Conservation (phyloP, 2,888 invertebrate species). For the Phoronis australis region DNA sequence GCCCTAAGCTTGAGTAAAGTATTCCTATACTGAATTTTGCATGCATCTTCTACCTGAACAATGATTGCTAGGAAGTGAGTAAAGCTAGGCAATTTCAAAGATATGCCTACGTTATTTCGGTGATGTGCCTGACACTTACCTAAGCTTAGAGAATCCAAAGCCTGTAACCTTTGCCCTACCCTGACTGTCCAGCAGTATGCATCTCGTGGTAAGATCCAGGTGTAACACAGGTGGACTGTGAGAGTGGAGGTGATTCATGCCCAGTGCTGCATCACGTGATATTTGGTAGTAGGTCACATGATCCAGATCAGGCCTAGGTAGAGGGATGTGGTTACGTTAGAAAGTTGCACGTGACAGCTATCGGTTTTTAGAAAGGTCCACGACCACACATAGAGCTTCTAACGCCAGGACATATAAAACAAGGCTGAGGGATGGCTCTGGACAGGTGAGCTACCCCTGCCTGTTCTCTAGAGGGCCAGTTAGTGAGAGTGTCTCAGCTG, state of each 20-base stretch:
- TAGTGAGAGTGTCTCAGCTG: no score
- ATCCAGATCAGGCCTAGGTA: constrained; percentile 29
- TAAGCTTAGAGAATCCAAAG: constrained; percentile 49
- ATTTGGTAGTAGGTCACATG: constrained; percentile 41
- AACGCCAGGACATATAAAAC: background rate
- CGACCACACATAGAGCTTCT: background rate
- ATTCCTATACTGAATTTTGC: background rate
- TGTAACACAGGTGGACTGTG: constrained; percentile 41
- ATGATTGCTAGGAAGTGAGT: no score
- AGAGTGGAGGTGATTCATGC: constrained; percentile 44
- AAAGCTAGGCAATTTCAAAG: no score
- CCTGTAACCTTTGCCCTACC: constrained; percentile 44
- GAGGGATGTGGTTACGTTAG: no score
- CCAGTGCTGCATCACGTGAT: constrained; percentile 36
- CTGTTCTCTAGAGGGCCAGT: no score
- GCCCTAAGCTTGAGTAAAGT: no score
- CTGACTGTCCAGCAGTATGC: constrained; percentile 35
- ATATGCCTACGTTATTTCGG: no score
- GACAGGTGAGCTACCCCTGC: no score
- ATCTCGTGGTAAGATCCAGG: constrained; percentile 44
- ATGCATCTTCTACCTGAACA: background rate
- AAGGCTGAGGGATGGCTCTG: no score
- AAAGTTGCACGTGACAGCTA: no score
- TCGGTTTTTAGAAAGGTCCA: no score
- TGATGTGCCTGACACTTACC: constrained; percentile 18